Percentiles rank a stretch among this genome's conserved stretches.
phyloP scores from a whole-genome alignment of 2,113 vertebrate species.

The Aleadryas rufinucha region DNA sequence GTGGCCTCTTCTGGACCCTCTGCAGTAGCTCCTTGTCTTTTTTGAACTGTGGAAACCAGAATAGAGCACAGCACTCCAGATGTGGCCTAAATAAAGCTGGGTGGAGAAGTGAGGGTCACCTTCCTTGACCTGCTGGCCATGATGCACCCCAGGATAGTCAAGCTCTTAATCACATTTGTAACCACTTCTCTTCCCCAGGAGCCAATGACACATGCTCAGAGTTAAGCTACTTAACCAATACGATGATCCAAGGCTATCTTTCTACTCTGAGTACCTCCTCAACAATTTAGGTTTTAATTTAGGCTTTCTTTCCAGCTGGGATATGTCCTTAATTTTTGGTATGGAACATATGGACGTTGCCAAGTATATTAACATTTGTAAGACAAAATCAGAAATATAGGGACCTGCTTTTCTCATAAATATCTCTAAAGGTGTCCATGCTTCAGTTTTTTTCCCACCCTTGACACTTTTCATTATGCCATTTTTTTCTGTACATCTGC shows the following conservation, averaged over 20 bases:
- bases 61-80: not conserved
- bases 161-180: not conserved
- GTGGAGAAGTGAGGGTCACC: not conserved
- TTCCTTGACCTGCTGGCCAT: not conserved
- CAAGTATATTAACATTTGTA: not conserved
- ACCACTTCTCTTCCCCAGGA: not conserved
- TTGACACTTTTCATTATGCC: not conserved
- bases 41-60: too few species aligned
- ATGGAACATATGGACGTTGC: not conserved
- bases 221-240: not conserved
- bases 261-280: not conserved
- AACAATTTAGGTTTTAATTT: not conserved
- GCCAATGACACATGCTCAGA: not conserved
- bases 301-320: not conserved
- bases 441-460: not conserved
- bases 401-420: not conserved
- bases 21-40: not conserved
- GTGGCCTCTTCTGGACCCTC: not conserved
- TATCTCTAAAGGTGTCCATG: not conserved
- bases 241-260: not conserved
- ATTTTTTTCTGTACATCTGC: not conserved
- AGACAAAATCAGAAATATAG: not conserved
- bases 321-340: not conserved
- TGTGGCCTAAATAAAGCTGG: not conserved
- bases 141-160: rapidly evolving